Conservation (phyloP, 2,888 invertebrate genomes). For the Beris chalybata region DNA sequence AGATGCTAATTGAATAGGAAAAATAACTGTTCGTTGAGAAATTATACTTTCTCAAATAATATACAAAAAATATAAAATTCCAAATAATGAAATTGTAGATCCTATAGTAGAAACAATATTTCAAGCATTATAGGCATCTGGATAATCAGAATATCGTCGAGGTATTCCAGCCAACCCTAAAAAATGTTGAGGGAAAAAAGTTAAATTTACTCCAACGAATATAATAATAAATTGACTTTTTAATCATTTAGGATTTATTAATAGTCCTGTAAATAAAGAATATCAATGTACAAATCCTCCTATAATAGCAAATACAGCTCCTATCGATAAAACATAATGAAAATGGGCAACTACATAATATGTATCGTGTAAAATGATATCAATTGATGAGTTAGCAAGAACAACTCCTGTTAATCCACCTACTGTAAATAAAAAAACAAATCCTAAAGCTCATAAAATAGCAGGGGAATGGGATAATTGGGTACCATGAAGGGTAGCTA, state of each 20-base stretch:
- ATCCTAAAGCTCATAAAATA: conserved; percentile 70
- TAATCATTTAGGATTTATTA: conserved; percentile 62
- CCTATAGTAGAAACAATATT: conserved; percentile 70
- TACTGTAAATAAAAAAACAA: conserved; percentile 76
- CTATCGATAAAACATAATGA: conserved; percentile 79
- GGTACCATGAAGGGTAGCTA: conserved; percentile 69
- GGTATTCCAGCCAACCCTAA: conserved; percentile 72
- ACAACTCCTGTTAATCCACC: conserved; percentile 72
- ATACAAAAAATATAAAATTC: conserved; percentile 63
- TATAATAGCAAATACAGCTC: conserved; percentile 64
- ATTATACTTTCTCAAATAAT: conserved; percentile 67
- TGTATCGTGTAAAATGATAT: conserved; percentile 78
- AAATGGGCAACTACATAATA: conserved; percentile 84
- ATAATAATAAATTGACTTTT: conserved; percentile 72
- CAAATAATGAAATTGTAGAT: conserved; percentile 64
- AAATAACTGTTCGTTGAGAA: conserved; percentile 59
- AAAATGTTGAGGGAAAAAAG: conserved; percentile 81
- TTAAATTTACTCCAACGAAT: conserved; percentile 77
- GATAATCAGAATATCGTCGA: conserved; percentile 75
- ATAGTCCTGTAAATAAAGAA: conserved; percentile 66
- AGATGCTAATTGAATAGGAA: conserved; percentile 58
- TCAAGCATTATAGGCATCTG: conserved; percentile 67
- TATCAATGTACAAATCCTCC: conserved; percentile 67
- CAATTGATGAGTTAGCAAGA: conserved; percentile 72
- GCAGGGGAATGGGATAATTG: conserved; percentile 63